phyloP scores from a whole-genome alignment of 2,888 invertebrate species.

The Dasypolia templi region DNA sequence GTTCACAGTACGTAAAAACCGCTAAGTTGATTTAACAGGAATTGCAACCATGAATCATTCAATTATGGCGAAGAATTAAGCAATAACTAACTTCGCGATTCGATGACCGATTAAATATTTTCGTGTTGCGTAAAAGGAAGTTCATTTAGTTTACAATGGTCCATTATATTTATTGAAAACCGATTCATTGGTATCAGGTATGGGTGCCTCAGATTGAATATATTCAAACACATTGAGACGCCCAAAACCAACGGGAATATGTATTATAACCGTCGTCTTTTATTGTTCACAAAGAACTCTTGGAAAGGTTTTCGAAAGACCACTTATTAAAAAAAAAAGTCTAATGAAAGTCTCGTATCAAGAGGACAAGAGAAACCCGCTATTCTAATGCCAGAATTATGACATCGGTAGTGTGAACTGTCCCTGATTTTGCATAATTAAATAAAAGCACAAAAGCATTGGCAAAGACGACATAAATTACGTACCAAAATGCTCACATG shows the following conservation, averaged over 20 bases:
- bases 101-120: constrained; percentile 49
- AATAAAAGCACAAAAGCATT: constrained; percentile 83
- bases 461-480: constrained; percentile 73
- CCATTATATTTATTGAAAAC: constrained; percentile 49
- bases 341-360: not conserved
- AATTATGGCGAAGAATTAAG: constrained; percentile 46
- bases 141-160: constrained; percentile 52
- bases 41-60: constrained; percentile 51
- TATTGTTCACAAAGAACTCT: no score
- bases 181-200: constrained; percentile 40
- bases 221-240: constrained; percentile 21
- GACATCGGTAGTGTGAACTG: constrained; percentile 49
- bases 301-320: not conserved
- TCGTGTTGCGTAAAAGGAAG: constrained; percentile 53
- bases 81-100: constrained; percentile 51
- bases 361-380: not conserved
- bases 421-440: constrained; percentile 74
- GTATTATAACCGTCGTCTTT: not conserved
- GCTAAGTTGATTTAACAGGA: constrained; percentile 36
- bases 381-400: not conserved
- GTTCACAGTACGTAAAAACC: constrained; percentile 65
- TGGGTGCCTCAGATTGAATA: constrained; percentile 12
- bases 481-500: constrained; percentile 70
- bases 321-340: not conserved
- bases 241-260: constrained; percentile 32